phyloP scores from a whole-genome alignment of 2,113 vertebrate genomes.

The Pseudorectes ferrugineus region DNA sequence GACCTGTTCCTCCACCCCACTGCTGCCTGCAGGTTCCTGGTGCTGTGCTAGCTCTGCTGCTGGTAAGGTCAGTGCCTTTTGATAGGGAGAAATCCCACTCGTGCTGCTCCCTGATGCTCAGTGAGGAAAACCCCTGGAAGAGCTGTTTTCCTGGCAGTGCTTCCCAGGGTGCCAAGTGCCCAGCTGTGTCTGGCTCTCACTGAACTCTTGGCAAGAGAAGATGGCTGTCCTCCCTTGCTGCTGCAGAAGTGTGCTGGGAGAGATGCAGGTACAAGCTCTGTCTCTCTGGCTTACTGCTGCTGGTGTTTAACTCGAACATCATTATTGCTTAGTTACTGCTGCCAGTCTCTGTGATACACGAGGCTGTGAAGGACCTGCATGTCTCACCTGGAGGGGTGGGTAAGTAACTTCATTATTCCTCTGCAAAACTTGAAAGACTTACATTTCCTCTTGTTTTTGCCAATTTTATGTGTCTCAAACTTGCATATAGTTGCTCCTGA shows the following conservation, averaged over 20 bases:
- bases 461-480: neutral
- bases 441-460: neutral
- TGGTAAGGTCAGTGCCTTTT: neutral
- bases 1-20: accelerated
- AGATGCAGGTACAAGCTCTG: neutral
- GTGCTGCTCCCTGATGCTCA: neutral
- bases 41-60: neutral
- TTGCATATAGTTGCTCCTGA: neutral
- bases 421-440: neutral
- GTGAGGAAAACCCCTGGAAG: neutral
- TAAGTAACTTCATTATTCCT: neutral
- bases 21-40: neutral
- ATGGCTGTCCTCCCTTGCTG: neutral
- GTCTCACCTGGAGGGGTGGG: accelerated
- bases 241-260: neutral
- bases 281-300: neutral
- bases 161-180: neutral
- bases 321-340: neutral
- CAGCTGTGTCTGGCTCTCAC: neutral
- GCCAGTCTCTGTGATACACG: neutral
- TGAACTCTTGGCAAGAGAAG: neutral
- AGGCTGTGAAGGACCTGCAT: neutral
- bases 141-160: neutral
- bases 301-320: accelerated
- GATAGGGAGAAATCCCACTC: neutral